Conservation (phyloP, 2,888 invertebrate species). For the Drosophila meridionalis region DNA sequence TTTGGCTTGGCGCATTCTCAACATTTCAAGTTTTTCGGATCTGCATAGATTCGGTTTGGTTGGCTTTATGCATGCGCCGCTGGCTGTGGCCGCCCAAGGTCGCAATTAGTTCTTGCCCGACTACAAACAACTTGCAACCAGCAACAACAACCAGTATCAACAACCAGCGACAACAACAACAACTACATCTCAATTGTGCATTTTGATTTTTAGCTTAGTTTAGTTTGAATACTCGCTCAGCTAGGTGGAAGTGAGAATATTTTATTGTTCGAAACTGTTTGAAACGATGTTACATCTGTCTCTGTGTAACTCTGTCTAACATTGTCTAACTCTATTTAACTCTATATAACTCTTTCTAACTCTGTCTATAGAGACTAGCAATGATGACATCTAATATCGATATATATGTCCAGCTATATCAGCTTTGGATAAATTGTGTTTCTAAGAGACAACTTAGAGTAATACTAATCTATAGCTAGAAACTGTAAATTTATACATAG, state of each 20-base stretch:
- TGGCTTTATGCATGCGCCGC: constrained; percentile 58
- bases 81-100: constrained; percentile 59
- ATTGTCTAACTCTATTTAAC: background rate
- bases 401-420: no score
- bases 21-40: constrained; percentile 44
- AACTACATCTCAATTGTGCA: constrained; percentile 44
- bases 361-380: no score
- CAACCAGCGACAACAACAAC: constrained; percentile 32
- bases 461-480: no score
- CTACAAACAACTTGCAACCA: constrained; percentile 35
- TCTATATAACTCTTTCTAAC: background rate
- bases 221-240: constrained; percentile 3
- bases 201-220: constrained; percentile 41
- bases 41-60: constrained; percentile 33
- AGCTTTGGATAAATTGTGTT: no score
- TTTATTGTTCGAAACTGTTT: background rate
- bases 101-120: constrained; percentile 74
- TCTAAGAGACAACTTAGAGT: no score
- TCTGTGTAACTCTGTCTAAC: background rate
- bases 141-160: constrained; percentile 24
- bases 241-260: background rate
- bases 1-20: constrained; percentile 44
- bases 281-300: background rate
- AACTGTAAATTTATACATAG: no score
- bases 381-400: no score